These are phyloP conservation scores for Ciona savignyi DNA, from an alignment of 23 tunicate genomes.

Conservation along the genomic window DNA sequence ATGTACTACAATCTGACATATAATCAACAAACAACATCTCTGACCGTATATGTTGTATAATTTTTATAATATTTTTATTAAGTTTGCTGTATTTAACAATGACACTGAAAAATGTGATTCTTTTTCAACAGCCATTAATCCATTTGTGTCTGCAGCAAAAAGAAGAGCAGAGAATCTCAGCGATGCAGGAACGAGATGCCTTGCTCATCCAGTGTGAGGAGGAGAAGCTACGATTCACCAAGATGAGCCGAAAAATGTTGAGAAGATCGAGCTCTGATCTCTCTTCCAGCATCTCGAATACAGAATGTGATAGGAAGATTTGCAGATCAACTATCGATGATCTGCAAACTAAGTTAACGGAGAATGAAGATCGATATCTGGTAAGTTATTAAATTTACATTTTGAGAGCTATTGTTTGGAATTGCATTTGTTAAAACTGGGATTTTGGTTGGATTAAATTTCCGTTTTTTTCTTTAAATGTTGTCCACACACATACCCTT, in stretches of 20 bases:
- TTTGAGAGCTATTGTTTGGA: too few relatives aligned
- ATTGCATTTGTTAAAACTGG: too few relatives aligned
- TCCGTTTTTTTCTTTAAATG: too few relatives aligned
- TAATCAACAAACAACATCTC: too few relatives aligned
- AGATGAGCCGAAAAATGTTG: slow-evolving; percentile 34
- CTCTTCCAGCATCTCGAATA: neutral
- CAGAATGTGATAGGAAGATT: neutral
- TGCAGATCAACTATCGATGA: too few relatives aligned
- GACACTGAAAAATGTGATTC: too few relatives aligned
- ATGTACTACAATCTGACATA: too few relatives aligned
- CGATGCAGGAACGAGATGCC: slow-evolving; percentile 45
- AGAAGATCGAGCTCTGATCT: slow-evolving; percentile 27
- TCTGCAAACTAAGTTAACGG: neutral
- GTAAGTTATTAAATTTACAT: neutral
- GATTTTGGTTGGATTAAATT: too few relatives aligned
- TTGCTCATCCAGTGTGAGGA: slow-evolving; percentile 34
- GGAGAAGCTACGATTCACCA: slow-evolving; percentile 55
- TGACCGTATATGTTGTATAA: too few relatives aligned
- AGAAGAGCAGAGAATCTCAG: slow-evolving; percentile 44
- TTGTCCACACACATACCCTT: too few relatives aligned
- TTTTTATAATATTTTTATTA: too few relatives aligned
- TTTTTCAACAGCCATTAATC: neutral
- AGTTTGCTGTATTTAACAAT: too few relatives aligned
- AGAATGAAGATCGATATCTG: neutral
- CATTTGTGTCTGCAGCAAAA: slow-evolving; percentile 16